Conservation (phyloP, 2,113 vertebrate species). For the Scalopus aquaticus region DNA sequence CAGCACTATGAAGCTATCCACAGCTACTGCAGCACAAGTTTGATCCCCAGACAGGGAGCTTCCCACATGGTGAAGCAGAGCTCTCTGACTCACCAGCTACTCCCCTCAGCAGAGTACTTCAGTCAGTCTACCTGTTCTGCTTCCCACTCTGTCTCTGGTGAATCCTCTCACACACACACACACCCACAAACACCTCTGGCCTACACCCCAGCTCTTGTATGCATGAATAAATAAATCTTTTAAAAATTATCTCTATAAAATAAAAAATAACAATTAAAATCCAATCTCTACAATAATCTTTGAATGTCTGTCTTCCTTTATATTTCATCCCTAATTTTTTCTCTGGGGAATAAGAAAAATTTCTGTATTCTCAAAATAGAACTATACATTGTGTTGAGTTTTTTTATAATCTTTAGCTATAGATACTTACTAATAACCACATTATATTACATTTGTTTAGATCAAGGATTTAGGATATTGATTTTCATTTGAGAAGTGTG, state of each 20-base stretch:
- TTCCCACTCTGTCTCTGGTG: too few species aligned
- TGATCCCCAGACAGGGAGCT: too few species aligned
- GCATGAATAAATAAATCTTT: too few species aligned
- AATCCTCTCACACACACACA: too few species aligned
- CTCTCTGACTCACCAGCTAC: too few species aligned
- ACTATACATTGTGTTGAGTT: not conserved
- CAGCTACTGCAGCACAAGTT: too few species aligned
- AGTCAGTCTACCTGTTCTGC: too few species aligned
- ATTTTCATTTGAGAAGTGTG: not conserved
- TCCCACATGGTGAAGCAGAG: too few species aligned
- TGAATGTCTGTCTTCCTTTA: conserved; percentile 2
- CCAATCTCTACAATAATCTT: not conserved
- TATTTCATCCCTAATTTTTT: conserved; percentile 19
- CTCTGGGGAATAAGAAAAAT: not conserved
- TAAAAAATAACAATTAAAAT: not conserved
- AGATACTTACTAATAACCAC: not conserved
- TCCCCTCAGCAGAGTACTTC: too few species aligned
- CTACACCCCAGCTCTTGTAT: too few species aligned
- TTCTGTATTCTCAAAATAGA: not conserved
- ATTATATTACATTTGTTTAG: not conserved
- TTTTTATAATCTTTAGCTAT: not conserved
- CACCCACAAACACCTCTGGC: too few species aligned
- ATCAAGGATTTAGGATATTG: not conserved
- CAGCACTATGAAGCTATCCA: too few species aligned
- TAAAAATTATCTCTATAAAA: not conserved